Base-by-base conservation (phyloP, 2,113 vertebrate species). In the Atractosteus spatula region DNA sequence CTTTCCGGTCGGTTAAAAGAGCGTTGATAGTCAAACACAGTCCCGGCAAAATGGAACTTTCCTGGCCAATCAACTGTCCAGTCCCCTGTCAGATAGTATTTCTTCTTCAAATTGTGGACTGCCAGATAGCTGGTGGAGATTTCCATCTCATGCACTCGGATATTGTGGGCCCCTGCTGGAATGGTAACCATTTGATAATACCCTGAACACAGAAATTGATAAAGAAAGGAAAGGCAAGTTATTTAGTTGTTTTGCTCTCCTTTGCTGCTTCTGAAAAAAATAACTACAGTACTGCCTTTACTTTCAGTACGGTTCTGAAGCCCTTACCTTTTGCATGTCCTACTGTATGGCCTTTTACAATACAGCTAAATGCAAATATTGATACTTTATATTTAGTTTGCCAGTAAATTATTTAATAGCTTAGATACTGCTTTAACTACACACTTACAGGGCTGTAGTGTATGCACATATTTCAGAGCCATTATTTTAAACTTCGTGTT, bases 61-160 rank as follows among this genome's bases (percentile, higher is more conserved):
- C 97, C 96, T 0, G 97, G 97, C 97, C 97, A 99, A 87, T 98
- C 95, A 44, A 98, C 93, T 0, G 91, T 98, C 97, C 97, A 98
- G 76, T 94, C 92, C 1, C 94, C 95, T 0, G 94, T 99, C 74
- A 99, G 90, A 79, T 96, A 95, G 84, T 98, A 97, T 79, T 87
- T 94, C 45, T 77, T 90, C 42, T 88, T 87, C 45, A 94, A 85
- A 75, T 89, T 95, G 66, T 95, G 91, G 43, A 94, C 93, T 0
- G 97, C 97, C 44, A 99, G 91, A 80, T 98, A 98, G 78, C 96
- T 96, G 79, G 89, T 92, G 67, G 97, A 98, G 0, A 91, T 74
- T 5, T 95, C 93, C 81, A 95, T 70, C 80, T 99, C 97, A 2
- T 88, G 91, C n/a, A 99, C 70, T 1, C 77, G 89, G 43, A 99